phyloP scores from a whole-genome alignment of 1,140 invertebrate genomes.

The Achroia grisella region DNA sequence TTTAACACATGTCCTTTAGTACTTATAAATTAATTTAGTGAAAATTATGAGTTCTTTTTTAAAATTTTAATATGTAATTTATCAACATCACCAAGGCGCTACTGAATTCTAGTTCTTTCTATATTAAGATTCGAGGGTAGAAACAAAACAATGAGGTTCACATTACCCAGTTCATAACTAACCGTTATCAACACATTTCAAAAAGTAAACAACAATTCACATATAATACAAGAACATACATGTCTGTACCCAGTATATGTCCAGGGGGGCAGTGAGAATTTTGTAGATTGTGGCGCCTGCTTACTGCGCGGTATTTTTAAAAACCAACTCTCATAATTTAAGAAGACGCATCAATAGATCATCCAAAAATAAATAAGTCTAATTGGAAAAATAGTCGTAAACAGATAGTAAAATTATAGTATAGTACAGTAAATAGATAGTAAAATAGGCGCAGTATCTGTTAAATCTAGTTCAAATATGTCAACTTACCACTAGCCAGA shows the following conservation, averaged over 20 bases:
- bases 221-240: constrained; percentile 30
- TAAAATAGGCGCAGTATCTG: constrained; percentile 2
- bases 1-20: too few relatives aligned
- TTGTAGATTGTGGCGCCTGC: too few relatives aligned
- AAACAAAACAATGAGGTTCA: constrained; percentile 34
- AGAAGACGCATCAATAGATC: constrained; percentile 16
- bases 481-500: constrained; percentile 94
- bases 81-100: constrained; percentile 66
- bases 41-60: constrained; percentile 24
- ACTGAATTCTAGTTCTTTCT: constrained; percentile 19
- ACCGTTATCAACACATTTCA: constrained; percentile 1
- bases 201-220: constrained; percentile 34
- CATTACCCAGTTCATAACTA: constrained; percentile 3
- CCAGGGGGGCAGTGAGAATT: too few relatives aligned
- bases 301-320: too few relatives aligned
- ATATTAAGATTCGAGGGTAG: constrained; percentile 44
- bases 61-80: constrained; percentile 25
- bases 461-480: constrained; percentile 55
- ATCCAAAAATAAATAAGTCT: not conserved
- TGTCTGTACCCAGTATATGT: too few relatives aligned
- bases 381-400: constrained; percentile 9
- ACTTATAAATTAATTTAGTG: too few relatives aligned
- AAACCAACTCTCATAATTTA: constrained; percentile 13
- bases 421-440: too few relatives aligned
- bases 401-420: too few relatives aligned